Conservation (phyloP, 2,113 vertebrate species). For the Ceyx margarethae region DNA sequence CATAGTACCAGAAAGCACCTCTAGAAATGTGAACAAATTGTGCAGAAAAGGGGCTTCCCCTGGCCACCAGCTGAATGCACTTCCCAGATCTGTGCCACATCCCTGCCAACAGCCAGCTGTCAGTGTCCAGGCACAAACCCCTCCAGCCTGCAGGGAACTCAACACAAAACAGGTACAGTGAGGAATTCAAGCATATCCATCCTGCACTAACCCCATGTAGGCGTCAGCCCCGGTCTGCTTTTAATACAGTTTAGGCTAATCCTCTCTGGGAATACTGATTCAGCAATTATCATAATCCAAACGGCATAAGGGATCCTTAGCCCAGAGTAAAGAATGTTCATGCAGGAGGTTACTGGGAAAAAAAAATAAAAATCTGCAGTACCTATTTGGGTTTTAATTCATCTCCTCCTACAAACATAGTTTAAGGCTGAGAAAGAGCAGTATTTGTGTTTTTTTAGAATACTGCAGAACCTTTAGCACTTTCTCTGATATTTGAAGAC, state of each 20-base stretch:
- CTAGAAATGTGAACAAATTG: background rate
- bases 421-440: background rate
- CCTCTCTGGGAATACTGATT: background rate
- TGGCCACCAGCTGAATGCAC: background rate
- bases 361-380: background rate
- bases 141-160: background rate
- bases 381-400: background rate
- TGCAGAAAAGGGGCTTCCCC: background rate
- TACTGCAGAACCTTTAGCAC: background rate
- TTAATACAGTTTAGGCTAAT: background rate
- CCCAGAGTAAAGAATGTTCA: background rate
- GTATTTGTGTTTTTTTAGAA: background rate
- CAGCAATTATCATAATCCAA: background rate
- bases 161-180: background rate
- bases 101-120: background rate
- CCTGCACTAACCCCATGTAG: background rate
- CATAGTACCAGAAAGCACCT: background rate
- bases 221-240: background rate
- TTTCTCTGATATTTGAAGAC: background rate
- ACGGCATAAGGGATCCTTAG: background rate
- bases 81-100: rapidly evolving
- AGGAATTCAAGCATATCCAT: background rate
- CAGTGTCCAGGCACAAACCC: background rate
- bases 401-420: background rate
- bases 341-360: background rate